phyloP scores from a whole-genome alignment of 2,888 invertebrate genomes.

The Entomobrya multifasciata region DNA sequence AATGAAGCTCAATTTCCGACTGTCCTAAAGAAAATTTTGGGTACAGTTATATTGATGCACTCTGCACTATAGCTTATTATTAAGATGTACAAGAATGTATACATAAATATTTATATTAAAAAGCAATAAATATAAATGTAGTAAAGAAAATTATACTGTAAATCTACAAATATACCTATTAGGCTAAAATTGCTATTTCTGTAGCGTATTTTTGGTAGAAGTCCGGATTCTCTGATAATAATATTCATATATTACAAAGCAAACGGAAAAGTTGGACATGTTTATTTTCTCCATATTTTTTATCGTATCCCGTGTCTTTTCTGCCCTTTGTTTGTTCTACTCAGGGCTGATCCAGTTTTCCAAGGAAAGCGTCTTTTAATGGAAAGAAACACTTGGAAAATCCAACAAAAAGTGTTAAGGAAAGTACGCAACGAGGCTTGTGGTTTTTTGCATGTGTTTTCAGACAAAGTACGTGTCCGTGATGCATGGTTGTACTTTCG shows the following conservation, averaged over 20 bases:
- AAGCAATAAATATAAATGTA: slow-evolving; percentile 15
- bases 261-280: slow-evolving; percentile 10
- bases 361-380: slow-evolving; percentile 19
- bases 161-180: slow-evolving; percentile 16
- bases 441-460: background rate
- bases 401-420: slow-evolving; percentile 29
- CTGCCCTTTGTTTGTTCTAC: no score
- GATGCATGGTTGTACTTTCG: no score
- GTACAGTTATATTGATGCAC: background rate
- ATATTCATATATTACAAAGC: slow-evolving; percentile 1
- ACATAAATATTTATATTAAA: slow-evolving; percentile 24
- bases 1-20: background rate
- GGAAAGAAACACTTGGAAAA: background rate
- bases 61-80: background rate
- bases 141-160: background rate
- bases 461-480: no score
- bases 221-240: background rate
- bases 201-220: no score
- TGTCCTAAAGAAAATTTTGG: background rate
- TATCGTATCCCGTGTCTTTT: slow-evolving; percentile 3
- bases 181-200: background rate
- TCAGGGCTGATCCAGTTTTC: slow-evolving; percentile 29
- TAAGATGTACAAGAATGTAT: background rate
- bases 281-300: slow-evolving; percentile 42
- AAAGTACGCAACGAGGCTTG: background rate